Percentiles rank a stretch among this genome's conserved stretches.
Conservation (phyloP, 2,113 vertebrate genomes). For the Eurypyga helias region DNA sequence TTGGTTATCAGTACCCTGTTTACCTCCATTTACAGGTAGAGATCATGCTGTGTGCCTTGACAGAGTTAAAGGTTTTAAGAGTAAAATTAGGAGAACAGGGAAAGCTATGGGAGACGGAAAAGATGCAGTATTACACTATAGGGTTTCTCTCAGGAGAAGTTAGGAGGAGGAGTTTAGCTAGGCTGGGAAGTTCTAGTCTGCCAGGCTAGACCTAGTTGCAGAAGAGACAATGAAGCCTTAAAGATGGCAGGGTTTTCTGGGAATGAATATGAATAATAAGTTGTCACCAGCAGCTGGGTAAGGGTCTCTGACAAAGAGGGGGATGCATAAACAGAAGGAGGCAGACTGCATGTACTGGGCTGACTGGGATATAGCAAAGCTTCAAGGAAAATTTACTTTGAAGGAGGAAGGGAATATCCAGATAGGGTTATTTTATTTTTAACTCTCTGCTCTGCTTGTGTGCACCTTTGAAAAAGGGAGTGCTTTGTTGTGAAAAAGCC, state of each 20-base stretch:
- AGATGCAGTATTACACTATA: background rate
- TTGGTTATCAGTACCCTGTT: background rate
- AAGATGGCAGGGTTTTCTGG: background rate
- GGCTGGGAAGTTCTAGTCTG: background rate
- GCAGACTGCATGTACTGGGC: background rate
- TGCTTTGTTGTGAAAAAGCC: slow-evolving; percentile 34
- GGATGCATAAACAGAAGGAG: background rate
- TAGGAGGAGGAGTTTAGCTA: background rate
- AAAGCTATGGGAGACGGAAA: background rate
- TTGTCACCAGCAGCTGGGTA: background rate
- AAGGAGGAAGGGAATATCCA: background rate
- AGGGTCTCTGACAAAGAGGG: background rate
- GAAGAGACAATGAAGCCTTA: background rate
- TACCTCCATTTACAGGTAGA: background rate
- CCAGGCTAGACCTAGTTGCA: background rate
- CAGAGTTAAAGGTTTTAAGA: background rate
- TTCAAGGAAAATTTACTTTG: background rate
- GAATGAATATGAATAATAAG: background rate
- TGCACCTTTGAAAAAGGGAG: slow-evolving; percentile 27
- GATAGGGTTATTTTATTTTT: slow-evolving; percentile 51
- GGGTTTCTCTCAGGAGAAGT: background rate
- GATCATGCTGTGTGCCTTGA: background rate
- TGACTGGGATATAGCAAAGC: background rate
- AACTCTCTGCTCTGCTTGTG: slow-evolving; percentile 14
- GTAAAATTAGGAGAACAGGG: background rate